Conservation (phyloP, 2,113 vertebrate species). For the Danionella cerebrum region DNA sequence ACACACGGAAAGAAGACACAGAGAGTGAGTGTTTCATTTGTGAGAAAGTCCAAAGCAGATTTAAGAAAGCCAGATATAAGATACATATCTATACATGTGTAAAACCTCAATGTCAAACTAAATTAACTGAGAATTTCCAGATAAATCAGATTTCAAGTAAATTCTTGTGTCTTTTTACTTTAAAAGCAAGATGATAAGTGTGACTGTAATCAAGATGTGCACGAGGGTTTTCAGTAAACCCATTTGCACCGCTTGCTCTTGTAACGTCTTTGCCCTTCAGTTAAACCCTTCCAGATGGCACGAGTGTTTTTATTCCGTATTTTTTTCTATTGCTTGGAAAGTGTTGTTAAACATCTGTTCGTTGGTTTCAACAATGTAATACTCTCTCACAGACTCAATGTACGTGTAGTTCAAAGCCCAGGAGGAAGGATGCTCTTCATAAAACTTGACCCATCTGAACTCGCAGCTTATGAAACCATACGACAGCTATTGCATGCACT, state of each 20-base stretch:
- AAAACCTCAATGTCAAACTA: too few species aligned
- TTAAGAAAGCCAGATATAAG: too few species aligned
- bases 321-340: constrained; percentile 1
- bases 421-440: neutral
- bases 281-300: constrained; percentile 28
- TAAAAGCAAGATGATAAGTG: neutral
- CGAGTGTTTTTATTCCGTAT: neutral
- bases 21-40: neutral
- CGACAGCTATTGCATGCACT: neutral
- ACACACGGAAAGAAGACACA: neutral
- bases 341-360: constrained; percentile 29
- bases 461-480: neutral
- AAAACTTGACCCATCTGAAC: constrained; percentile 13
- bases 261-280: constrained; percentile 17
- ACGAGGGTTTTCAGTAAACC: constrained; percentile 4
- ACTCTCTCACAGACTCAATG: constrained; percentile 1
- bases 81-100: too few species aligned
- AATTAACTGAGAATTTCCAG: too few species aligned
- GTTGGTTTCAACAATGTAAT: constrained; percentile 3
- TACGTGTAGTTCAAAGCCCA: constrained; percentile 29
- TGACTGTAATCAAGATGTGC: neutral
- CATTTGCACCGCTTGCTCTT: constrained; percentile 1
- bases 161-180: neutral
- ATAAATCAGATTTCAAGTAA: neutral
- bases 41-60: too few species aligned